Evolutionary conservation across 2,797 vertebrate genomes (phyloP).

Genomic region (Sphenodon punctatus): DNA sequence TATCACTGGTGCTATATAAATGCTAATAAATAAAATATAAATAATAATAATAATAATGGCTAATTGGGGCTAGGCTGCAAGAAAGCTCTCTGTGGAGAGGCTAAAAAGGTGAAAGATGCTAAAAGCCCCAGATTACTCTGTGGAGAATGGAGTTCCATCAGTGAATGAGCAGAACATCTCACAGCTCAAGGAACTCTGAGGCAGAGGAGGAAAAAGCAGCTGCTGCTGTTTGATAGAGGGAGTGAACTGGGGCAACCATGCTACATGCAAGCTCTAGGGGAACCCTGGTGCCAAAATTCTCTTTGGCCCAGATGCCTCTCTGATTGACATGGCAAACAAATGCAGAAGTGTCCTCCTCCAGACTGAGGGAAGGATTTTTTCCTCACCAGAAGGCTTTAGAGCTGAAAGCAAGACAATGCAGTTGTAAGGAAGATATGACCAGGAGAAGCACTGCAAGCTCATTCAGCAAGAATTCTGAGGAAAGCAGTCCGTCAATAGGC

Average conservation of each 20-base stretch:
- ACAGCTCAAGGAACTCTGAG: not conserved
- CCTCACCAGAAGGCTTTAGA: not conserved
- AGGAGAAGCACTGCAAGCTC: not conserved
- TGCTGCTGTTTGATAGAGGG: not conserved
- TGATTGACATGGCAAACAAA: not conserved
- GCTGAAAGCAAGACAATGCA: accelerated
- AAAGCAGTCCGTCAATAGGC: not conserved
- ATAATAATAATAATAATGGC: too few relatives aligned
- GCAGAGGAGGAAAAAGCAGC: not conserved
- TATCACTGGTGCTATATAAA: too few relatives aligned
- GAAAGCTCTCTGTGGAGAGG: too few relatives aligned
- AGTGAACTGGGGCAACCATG: not conserved
- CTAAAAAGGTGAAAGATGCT: too few relatives aligned
- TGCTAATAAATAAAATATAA: too few relatives aligned
- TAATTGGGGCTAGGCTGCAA: too few relatives aligned
- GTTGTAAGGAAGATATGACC: not conserved
- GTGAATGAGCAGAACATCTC: not conserved
- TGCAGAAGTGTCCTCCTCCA: not conserved
- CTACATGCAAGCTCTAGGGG: not conserved
- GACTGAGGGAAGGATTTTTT: not conserved
- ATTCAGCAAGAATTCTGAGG: not conserved
- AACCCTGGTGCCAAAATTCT: not conserved
- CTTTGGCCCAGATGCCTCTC: not conserved
- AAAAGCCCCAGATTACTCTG: slow-evolving; percentile 3
- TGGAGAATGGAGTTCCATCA: not conserved